A percentile compares a stretch with the other conserved stretches of the same genome.
These are phyloP conservation scores for Zaprionus lineosus DNA, from an alignment of 2,888 invertebrate species.

Conservation along the genomic window DNA sequence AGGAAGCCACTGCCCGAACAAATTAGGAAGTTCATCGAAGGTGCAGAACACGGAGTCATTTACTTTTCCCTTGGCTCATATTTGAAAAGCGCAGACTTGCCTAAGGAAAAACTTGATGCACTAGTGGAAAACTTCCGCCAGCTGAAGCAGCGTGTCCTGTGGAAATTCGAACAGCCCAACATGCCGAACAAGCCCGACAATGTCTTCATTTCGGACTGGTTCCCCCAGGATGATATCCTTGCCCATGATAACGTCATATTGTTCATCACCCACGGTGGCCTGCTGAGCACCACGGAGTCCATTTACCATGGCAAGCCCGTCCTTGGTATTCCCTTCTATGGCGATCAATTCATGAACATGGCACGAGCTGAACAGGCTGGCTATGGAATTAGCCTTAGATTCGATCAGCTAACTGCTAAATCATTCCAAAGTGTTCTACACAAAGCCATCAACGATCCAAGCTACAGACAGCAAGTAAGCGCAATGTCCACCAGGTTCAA, in stretches of 20 bases:
- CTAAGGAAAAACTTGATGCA: constrained; percentile 60
- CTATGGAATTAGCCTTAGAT: constrained; percentile 81
- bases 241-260: constrained; percentile 83
- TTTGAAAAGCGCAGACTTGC: constrained; percentile 71
- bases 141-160: constrained; percentile 82
- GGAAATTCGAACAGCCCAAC: constrained; percentile 82
- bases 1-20: constrained; percentile 74
- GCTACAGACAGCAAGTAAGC: constrained; percentile 43
- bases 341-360: constrained; percentile 84
- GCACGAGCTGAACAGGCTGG: constrained; percentile 82
- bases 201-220: constrained; percentile 82
- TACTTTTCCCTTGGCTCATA: constrained; percentile 84
- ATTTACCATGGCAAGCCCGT: constrained; percentile 83
- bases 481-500: constrained; percentile 68
- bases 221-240: constrained; percentile 83
- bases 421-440: constrained; percentile 64
- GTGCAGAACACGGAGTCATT: constrained; percentile 83
- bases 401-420: constrained; percentile 74
- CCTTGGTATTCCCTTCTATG: constrained; percentile 84
- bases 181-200: constrained; percentile 77
- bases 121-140: constrained; percentile 68
- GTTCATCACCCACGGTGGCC: constrained; percentile 84
- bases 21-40: constrained; percentile 81
- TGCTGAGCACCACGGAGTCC: constrained; percentile 83
- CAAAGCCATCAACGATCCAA: constrained; percentile 57